Base-by-base conservation (phyloP, 1,140 invertebrate genomes). In the Hydropsyche tenuis region DNA sequence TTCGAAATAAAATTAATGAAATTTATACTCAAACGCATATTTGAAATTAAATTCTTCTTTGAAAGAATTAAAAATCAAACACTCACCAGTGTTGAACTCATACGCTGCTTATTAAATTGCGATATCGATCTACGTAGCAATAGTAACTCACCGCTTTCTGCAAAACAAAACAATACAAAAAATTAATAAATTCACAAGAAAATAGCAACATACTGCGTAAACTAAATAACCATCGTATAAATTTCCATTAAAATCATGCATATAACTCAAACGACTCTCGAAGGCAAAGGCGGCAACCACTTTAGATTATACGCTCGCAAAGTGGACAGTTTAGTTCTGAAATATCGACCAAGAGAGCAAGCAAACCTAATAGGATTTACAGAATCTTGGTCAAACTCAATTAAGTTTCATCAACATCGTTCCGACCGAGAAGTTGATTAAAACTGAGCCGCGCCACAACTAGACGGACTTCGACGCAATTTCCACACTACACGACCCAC, bases 351-450 rank as follows among this genome's bases (percentile, higher is more conserved):
- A 9, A 62, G 22, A 22, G 20, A 46, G 22, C 22, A 68, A 68
- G 43, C 64, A 66, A 43, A 42, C n/a, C 22, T 68, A 68, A 68
- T 68, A 48, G 65, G 45, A 68, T 68, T 68, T 68, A 16, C 14
- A 68, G 23, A 46, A 68, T 68, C 65, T 68, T 46, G 43, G 45
- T 12, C 65, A 25, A 68, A 68, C 45, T 68, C 23, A 48, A 68
- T 68, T 68, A 68, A 43, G 23, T 43, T 68, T 48, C 18, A 48
- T 48, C 22, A 68, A 68, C 65, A 66, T 63, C 25, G 37, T 42
- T 63, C 16, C 60, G 63, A n/a, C 63, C 18, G 46, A 37, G 30
- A 65, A 65, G 63, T 45, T 14, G 23, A 60, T 60, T 25, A 60
- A n/a, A n/a, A n/a, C n/a, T n/a, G n/a, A n/a, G n/a, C n/a, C n/a